Evolutionary conservation across 2,797 vertebrate species (phyloP).

Genomic region (Helicolenus hilgendorfi): DNA sequence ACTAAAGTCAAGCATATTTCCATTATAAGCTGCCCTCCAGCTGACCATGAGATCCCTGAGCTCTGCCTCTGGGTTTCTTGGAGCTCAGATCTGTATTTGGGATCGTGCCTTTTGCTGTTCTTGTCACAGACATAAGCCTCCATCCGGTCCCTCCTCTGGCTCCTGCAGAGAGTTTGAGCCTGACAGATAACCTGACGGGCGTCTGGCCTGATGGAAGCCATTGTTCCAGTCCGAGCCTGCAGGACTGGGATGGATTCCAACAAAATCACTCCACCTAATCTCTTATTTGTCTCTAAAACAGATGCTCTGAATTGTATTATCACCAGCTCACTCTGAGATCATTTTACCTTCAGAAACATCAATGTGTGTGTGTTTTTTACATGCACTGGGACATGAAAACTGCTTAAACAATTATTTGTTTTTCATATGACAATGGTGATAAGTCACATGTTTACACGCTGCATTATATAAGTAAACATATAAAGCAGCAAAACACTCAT

Average conservation of each 20-base stretch:
- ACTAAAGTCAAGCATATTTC: slow-evolving; percentile 4
- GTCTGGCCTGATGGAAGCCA: slow-evolving; percentile 40
- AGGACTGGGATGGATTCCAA: slow-evolving; percentile 24
- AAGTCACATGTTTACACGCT: neutral
- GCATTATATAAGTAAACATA: neutral
- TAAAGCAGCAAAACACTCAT: neutral
- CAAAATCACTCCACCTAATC: slow-evolving; percentile 28
- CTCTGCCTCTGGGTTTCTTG: neutral
- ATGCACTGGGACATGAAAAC: neutral
- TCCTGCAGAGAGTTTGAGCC: slow-evolving; percentile 55
- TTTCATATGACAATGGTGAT: neutral
- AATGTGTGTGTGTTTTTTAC: neutral
- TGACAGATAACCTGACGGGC: slow-evolving; percentile 24
- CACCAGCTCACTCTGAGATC: neutral
- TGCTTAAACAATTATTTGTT: neutral
- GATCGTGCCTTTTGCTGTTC: slow-evolving; percentile 40
- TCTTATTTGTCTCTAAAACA: neutral
- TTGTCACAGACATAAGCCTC: slow-evolving; percentile 37
- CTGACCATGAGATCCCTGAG: neutral
- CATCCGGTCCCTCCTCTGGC: slow-evolving; percentile 21
- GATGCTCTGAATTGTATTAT: neutral
- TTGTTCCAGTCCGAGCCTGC: slow-evolving; percentile 25
- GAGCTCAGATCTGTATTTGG: slow-evolving; percentile 10
- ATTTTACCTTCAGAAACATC: neutral
- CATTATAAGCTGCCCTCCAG: slow-evolving; percentile 1